Evolutionary conservation across 64 coral and sea anemone genomes (phyloP).

Genomic region (Dendrophyllia cribrosa): DNA sequence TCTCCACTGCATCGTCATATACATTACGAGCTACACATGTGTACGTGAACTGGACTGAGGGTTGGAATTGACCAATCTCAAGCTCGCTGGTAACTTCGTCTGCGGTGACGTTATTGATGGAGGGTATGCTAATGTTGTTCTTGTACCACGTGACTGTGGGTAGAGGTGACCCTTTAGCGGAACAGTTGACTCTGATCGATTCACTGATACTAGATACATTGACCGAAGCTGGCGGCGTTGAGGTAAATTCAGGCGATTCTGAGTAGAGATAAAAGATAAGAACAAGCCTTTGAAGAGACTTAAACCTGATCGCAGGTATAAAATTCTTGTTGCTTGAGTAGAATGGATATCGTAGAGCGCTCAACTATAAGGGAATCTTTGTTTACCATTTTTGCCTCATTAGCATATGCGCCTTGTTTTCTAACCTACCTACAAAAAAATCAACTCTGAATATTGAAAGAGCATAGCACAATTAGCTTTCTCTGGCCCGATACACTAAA

Average conservation of each 20-base stretch:
- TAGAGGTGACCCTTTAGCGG: constrained; percentile 21
- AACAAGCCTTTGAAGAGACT: background rate
- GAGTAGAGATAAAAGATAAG: background rate
- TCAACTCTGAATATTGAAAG: too few species aligned
- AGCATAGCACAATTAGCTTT: too few species aligned
- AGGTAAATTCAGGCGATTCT: constrained; percentile 7
- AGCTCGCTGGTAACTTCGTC: constrained; percentile 9
- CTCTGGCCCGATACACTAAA: too few species aligned
- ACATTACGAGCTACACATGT: constrained; percentile 27
- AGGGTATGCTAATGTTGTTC: background rate
- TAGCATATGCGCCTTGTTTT: too few species aligned
- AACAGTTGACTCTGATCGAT: constrained; percentile 7
- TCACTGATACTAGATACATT: background rate
- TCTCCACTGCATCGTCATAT: background rate
- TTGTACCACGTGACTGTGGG: constrained; percentile 44
- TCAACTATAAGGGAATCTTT: too few species aligned
- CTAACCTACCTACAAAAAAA: too few species aligned
- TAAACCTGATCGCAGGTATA: too few species aligned
- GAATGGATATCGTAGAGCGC: too few species aligned
- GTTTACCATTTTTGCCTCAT: too few species aligned
- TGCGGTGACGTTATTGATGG: background rate
- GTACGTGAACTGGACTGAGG: constrained; percentile 6
- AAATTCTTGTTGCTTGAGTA: too few species aligned
- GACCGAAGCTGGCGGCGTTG: background rate
- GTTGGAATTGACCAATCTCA: constrained; percentile 4